Evolutionary conservation across 2,888 invertebrate species (phyloP), one percentile per base, ranked within the genome.

Genomic region (Hymenopus coronatus): DNA sequence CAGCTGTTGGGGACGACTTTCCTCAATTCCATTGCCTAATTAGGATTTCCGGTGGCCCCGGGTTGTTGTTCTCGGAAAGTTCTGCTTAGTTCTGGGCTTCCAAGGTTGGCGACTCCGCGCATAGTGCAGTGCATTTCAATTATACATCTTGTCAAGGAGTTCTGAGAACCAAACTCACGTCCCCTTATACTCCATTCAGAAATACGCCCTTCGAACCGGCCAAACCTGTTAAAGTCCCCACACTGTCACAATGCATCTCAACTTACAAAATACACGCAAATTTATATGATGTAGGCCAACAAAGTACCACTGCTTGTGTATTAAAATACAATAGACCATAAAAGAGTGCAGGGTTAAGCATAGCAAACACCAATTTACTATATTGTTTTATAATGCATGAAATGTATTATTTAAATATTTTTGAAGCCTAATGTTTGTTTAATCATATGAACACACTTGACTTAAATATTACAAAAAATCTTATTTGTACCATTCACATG

Each of bases 21-120:
- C 85, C 85, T 85, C 70, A 85, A 85, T 85, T 85, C 85, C 85
- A 85, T 70, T 28, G 70, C 70, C 70, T 85, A 85, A 85, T 85
- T 85, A 85, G 85, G 85, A 70, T 85, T 85, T 85, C 85, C 85
- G 85, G 85, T 85, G 28, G 54, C 54, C 54, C 54, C 54, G 54
- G 84, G 84, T 84, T 84, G 25, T 84, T 84, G 84, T 84, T 84
- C 84, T 40, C 84, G n/a, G 84, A 84, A 84, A 33, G 54, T 70
- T 70, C 54, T 70, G 54, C 54, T 25, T 70, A 70, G 20, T 70
- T 70, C 54, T 70, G 54, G 2, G 54, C 54, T 70, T 25, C 20
- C 54, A 70, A 70, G 54, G 54, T 20, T 70, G 54, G 54, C 54
- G 25, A 70, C 20, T 70, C 20, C 54, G 54, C 54, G 54, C 54